Percentiles rank a stretch among this genome's conserved stretches.
phyloP scores from a whole-genome alignment of 2,888 invertebrate species.

The Venusia cambrica region DNA sequence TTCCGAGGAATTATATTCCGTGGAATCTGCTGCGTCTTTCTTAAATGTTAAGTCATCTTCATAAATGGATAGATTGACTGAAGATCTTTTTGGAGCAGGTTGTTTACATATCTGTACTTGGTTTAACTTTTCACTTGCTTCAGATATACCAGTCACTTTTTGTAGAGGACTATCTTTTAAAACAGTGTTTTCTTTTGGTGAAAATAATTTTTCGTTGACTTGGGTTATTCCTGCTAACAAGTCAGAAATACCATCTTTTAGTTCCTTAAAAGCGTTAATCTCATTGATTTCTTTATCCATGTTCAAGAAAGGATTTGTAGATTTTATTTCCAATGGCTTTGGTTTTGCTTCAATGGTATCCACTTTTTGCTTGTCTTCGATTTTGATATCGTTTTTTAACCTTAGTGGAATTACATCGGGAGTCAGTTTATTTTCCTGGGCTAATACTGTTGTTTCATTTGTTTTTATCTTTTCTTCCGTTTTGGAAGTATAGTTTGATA shows the following conservation, averaged over 20 bases:
- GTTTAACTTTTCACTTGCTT: constrained; percentile 56
- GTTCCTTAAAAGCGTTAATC: constrained; percentile 73
- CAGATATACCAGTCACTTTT: constrained; percentile 50
- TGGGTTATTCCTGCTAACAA: constrained; percentile 75
- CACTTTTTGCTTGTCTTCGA: constrained; percentile 35
- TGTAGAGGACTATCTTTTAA: constrained; percentile 31
- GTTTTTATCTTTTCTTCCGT: constrained; percentile 49
- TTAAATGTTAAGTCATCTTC: constrained; percentile 68
- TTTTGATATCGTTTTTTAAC: constrained; percentile 51
- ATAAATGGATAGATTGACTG: constrained; percentile 66
- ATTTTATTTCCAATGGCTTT: constrained; percentile 43
- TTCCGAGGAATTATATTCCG: constrained; percentile 84
- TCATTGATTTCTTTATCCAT: constrained; percentile 66
- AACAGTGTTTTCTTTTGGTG: constrained; percentile 45
- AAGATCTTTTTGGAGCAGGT: constrained; percentile 54
- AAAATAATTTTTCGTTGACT: constrained; percentile 70
- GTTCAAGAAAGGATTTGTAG: constrained; percentile 65
- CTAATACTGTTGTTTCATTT: constrained; percentile 48
- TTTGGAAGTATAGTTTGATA: constrained; percentile 49
- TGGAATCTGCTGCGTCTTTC: constrained; percentile 66
- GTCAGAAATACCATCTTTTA: constrained; percentile 76
- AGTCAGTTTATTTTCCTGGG: constrained; percentile 47
- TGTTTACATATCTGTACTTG: constrained; percentile 49
- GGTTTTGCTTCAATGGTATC: constrained; percentile 32
- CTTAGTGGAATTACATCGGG: constrained; percentile 49